Base-by-base conservation (phyloP, 35 echinoderm and acorn worm species). In the Amphiura filiformis region DNA sequence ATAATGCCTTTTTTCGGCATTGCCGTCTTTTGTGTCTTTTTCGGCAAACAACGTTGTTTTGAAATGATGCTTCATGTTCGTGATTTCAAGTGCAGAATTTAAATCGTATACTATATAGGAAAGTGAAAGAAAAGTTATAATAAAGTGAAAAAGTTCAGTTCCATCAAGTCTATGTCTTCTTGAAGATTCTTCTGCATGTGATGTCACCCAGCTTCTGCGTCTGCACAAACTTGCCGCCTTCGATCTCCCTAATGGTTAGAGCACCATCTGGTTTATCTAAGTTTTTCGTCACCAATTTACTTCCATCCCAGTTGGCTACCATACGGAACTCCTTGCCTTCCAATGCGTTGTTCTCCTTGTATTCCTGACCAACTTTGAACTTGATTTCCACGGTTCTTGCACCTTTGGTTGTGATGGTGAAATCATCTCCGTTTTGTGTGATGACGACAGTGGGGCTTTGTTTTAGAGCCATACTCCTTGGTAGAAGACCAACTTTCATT, bases 311-410 rank as follows among this genome's bases (percentile, higher is more conserved):
- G 30, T 38, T 44, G 11, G 88, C 47, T 26, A 90, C 15, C 34
- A 37, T 90, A 30, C 80, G 84, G 41, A 23, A 31, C 17, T 76
- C 70, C 28, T 85, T 88, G 79, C 64, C 79, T 1, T 82, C 70
- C 37, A 81, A 44, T 36, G 79, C 57, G 80, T 76, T 81, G 22
- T 26, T 83, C 20, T 90, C 88, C 33, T 56, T 82, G 31, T 34
- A 90, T 56, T 82, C 88, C 61, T 82, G 28, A 15, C 88, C 88
- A 11, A 90, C 80, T 26, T 78, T 90, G 88, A 90, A 90, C 13
- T 90, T 81, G 30, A 34, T 35, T 37, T 90, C 88, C 13, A 35
- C 36, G 0, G 88, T 90, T 34, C 57, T 90, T 31, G 81, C 1
- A 17, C 57, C 80, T 30, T 81, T 90, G 0, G 88, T 83, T 22